Conservation (phyloP, 2,888 invertebrate genomes). For the Athalia circularis region DNA sequence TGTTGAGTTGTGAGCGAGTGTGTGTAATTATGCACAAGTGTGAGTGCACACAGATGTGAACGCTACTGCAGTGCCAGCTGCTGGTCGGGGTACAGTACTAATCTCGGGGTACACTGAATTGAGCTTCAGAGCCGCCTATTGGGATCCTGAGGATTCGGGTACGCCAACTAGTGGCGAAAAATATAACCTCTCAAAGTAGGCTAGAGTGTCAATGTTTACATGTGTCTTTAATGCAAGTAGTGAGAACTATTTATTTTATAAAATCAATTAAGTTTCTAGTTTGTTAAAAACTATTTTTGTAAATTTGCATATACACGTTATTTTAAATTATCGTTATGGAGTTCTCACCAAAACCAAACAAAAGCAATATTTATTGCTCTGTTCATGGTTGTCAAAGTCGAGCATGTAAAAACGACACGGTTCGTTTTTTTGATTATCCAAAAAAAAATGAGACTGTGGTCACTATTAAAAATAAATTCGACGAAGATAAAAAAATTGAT, state of each 20-base stretch:
- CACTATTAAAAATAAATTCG: slow-evolving; percentile 32
- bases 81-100: neutral
- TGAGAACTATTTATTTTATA: slow-evolving; percentile 6
- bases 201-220: slow-evolving; percentile 1
- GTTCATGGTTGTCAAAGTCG: neutral
- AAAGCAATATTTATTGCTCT: slow-evolving; percentile 7
- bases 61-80: neutral
- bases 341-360: slow-evolving; percentile 1
- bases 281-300: neutral
- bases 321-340: neutral
- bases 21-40: neutral
- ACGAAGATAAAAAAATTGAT: slow-evolving; percentile 36
- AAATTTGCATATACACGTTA: neutral
- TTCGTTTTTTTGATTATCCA: slow-evolving; percentile 2
- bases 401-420: neutral
- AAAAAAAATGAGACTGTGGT: neutral
- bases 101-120: neutral
- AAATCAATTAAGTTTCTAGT: neutral
- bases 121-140: neutral
- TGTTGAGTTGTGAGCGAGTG: neutral
- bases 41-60: too few species aligned
- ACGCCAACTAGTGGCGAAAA: slow-evolving; percentile 11
- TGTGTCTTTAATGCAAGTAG: slow-evolving; percentile 2
- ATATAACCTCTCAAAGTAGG: slow-evolving; percentile 5
- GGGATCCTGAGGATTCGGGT: slow-evolving; percentile 1